Percentiles rank a stretch among this genome's conserved stretches.
These are phyloP conservation scores for Agriotes lineatus DNA, from an alignment of 2,888 invertebrate genomes.

Conservation along the genomic window DNA sequence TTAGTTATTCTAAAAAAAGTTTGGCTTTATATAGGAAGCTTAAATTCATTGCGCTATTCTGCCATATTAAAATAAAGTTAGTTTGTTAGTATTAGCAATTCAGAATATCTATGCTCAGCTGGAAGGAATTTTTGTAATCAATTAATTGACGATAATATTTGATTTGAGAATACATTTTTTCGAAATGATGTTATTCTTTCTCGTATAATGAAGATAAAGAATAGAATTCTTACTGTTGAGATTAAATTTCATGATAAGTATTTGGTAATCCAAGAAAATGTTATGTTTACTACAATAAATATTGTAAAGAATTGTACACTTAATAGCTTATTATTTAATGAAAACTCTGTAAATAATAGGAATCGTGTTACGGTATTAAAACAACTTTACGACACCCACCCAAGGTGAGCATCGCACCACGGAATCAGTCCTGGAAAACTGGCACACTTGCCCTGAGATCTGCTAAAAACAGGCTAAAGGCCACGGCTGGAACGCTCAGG, in stretches of 20 bases:
- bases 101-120: constrained; percentile 72
- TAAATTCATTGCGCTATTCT: constrained; percentile 71
- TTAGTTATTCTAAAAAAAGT: constrained; percentile 62
- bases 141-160: constrained; percentile 72
- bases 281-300: no score
- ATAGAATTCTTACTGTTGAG: constrained; percentile 71
- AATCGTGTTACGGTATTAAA: no score
- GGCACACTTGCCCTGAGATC: no score
- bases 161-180: constrained; percentile 67
- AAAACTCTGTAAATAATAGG: no score
- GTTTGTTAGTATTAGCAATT: constrained; percentile 71
- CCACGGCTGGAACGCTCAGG: no score
- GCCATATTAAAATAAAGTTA: constrained; percentile 72
- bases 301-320: no score
- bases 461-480: no score
- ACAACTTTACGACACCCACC: no score
- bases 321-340: no score
- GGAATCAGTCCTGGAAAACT: no score
- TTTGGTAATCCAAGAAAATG: neutral
- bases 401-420: no score
- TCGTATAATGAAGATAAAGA: constrained; percentile 70
- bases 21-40: constrained; percentile 75
- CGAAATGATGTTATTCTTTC: constrained; percentile 71
- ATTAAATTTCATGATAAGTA: constrained; percentile 60
- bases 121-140: constrained; percentile 72